Base-by-base conservation (phyloP, 2,888 invertebrate species). In the Heteromurus nitidus region DNA sequence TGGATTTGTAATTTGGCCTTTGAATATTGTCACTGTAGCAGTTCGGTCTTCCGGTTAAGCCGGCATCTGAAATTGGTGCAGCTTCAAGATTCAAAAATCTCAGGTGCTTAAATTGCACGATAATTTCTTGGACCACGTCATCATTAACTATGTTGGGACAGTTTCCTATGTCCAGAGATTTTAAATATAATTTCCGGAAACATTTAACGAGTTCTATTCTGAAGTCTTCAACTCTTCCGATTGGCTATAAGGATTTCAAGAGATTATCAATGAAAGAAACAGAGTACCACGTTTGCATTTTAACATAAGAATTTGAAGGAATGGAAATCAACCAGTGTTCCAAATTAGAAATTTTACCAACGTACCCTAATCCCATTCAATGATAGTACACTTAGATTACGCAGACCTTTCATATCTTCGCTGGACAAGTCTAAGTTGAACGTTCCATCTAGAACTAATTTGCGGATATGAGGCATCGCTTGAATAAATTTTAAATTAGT, bases 351-450 rank as follows among this genome's bases (percentile, higher is more conserved):
- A n/a, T 50, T 13, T 13, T 50, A 55, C 22, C 2, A 9, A 20
- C 55, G 9, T 73, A 73, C 80, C 73, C 36, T 58, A 22, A 80
- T 80, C 13, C 80, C 80, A 50, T 80, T 80, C 20, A 80, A 26
- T 7, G 67, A 68, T 9, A 80, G 31, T 0, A 42, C 26, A 0
- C 16, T 30, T 58, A 73, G 18, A 36, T 67, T 73, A 3, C 20
- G 1, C 5, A 67, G n/a, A 24, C 3, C 1, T 18, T 18, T 28
- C 67, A 50, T 28, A 30, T 16, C 22, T 58, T 60, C 47, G 28
- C 58, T 44, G 1, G 18, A n/a, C 18, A 79, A 44, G n/a, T 65
- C 31, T 11, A 72, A 72, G 11, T 67, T 58, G 31, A 7, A 42
- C 2, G 18, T 22, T 18, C 79, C 79, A 58, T 79, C 79, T 3